These are phyloP conservation scores for Pseudomyrmex concolor DNA, from an alignment of 1,140 invertebrate genomes.

Conservation along the genomic window DNA sequence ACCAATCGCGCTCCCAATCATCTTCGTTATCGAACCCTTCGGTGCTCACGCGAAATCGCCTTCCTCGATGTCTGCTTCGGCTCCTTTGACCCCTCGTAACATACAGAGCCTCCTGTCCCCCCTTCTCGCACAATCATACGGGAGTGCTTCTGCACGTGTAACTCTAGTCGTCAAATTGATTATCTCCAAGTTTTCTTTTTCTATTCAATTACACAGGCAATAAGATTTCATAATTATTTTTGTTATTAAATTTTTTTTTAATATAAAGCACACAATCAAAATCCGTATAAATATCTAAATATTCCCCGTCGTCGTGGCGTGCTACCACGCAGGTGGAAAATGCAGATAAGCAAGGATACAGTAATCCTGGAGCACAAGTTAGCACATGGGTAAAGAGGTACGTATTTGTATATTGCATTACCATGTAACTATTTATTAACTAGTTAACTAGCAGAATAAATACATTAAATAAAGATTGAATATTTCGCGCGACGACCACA, in stretches of 20 bases:
- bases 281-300: conserved; percentile 75
- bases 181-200: background rate
- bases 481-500: conserved; percentile 13
- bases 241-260: background rate
- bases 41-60: conserved; percentile 70
- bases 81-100: conserved; percentile 43
- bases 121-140: background rate
- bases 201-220: no score
- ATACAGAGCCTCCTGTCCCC: background rate
- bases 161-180: conserved; percentile 40
- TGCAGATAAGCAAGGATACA: conserved; percentile 82
- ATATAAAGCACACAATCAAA: conserved; percentile 75
- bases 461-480: background rate
- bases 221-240: background rate
- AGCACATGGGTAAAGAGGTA: conserved; percentile 74
- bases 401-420: conserved; percentile 79
- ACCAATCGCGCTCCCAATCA: conserved; percentile 79
- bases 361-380: conserved; percentile 83
- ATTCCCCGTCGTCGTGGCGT: conserved; percentile 68
- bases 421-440: conserved; percentile 53
- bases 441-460: conserved; percentile 21
- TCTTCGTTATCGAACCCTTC: conserved; percentile 78
- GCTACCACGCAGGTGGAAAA: conserved; percentile 76
- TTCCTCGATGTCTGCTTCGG: conserved; percentile 52
- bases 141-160: conserved; percentile 7